These are phyloP conservation scores for Pomatorhinus ruficollis DNA, from an alignment of 2,113 vertebrate genomes.

Conservation along the genomic window DNA sequence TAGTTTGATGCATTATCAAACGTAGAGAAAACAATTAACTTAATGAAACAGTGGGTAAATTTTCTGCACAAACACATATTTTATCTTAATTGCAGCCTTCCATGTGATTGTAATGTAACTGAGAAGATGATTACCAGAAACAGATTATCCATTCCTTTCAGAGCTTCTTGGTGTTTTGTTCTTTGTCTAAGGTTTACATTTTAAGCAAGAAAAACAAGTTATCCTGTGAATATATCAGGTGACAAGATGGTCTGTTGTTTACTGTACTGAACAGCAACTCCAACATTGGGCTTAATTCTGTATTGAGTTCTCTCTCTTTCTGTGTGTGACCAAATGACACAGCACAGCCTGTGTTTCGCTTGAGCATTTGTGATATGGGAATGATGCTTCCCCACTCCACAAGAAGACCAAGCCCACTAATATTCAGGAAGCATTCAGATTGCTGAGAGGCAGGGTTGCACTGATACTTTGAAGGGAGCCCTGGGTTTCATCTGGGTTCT, in stretches of 20 bases:
- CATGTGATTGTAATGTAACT: neutral
- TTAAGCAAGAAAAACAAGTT: conserved; percentile 25
- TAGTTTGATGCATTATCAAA: neutral
- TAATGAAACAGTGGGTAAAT: neutral
- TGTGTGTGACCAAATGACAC: neutral
- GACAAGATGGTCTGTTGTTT: neutral
- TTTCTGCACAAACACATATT: neutral
- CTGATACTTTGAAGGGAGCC: neutral
- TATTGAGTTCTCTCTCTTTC: neutral
- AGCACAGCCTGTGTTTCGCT: neutral
- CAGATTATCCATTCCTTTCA: neutral
- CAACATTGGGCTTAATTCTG: neutral
- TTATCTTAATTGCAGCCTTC: neutral
- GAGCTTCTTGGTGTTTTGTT: neutral
- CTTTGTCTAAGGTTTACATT: neutral
- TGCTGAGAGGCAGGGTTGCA: neutral
- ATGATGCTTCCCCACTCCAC: neutral
- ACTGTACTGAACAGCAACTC: neutral
- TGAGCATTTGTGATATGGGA: rapidly evolving
- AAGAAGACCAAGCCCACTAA: neutral
- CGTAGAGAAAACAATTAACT: neutral
- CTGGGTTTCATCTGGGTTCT: neutral
- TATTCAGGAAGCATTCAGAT: neutral
- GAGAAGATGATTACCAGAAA: conserved; percentile 43
- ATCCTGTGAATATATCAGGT: neutral